Conservation (phyloP, 2,888 invertebrate species). For the Listrodromus nycthemerus region DNA sequence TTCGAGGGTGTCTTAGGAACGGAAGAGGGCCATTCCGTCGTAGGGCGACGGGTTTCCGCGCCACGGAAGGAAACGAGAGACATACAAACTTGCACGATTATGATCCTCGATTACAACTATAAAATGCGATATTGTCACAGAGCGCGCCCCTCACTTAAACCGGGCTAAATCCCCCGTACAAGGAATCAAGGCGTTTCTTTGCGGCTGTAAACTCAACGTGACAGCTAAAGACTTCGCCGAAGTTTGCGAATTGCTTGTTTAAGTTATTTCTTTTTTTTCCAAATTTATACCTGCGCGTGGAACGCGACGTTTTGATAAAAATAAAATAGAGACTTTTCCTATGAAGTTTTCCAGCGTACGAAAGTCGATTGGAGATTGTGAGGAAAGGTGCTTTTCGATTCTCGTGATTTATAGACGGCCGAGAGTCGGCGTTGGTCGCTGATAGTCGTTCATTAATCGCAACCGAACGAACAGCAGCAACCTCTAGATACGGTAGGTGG, state of each 20-base stretch:
- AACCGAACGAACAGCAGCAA: conserved; percentile 74
- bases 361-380: conserved; percentile 41
- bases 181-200: conserved; percentile 46
- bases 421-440: conserved; percentile 69
- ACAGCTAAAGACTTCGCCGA: not conserved
- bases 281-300: conserved; percentile 1
- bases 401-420: conserved; percentile 78
- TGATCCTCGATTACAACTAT: conserved; percentile 84
- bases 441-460: conserved; percentile 83
- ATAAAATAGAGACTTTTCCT: not conserved
- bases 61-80: conserved; percentile 72
- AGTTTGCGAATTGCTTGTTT: conserved; percentile 14
- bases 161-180: conserved; percentile 36
- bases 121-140: conserved; percentile 83
- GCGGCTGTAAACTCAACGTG: conserved; percentile 19
- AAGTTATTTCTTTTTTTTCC: not conserved
- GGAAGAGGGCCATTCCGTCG: conserved; percentile 68
- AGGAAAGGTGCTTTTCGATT: conserved; percentile 41
- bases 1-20: conserved; percentile 78
- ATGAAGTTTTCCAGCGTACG: not conserved
- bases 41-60: conserved; percentile 58
- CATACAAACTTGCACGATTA: conserved; percentile 84
- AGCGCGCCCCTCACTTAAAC: conserved; percentile 48
- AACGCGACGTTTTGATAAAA: not conserved
- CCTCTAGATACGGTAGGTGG: conserved; percentile 72